Base-by-base conservation (phyloP, 1,140 invertebrate species). In the Heliconius hermathena region DNA sequence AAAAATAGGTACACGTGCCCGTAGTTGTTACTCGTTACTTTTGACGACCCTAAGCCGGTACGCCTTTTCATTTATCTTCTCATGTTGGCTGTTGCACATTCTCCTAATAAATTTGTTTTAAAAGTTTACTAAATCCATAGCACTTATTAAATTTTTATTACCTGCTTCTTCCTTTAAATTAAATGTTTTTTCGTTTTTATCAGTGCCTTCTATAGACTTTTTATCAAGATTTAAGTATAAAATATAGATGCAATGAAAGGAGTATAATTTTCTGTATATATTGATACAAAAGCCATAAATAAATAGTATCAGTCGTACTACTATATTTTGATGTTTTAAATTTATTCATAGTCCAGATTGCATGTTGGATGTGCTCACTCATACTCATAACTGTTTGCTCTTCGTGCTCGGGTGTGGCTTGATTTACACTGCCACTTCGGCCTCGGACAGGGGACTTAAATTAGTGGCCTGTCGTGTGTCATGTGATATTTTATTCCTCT, bases 401-500 rank as follows among this genome's bases (percentile, higher is more conserved):
- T 91, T 85, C 84, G 87, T 88, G 86, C 80, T 78, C 88, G 85
- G 90, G 88, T 88, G 89, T 87, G 87, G 87, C 89, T 88, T 91
- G 91, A 92, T 91, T 92, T 91, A 93, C 85, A 77, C 88, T 70
- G 52, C 81, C 86, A 82, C 82, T 88, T 85, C 82, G 82, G 75
- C 85, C 81, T 85, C 81, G 82, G 85, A 84, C 85, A 84, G 88
- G 88, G 81, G 85, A 84, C 79, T 94, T 93, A 90, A 94, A 92
- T 93, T 91, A 93, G 86, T 89, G 81, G 86, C 85, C 82, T 87
- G 90, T 88, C 90, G 87, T 87, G 87, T 93, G 90, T 93, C 90
- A 89, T 88, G 85, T 85, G 83, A 90, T 88, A 89, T 89, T 92
- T 94, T 92, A 89, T 91, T 92, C 90, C 88, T 82, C 85, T 88